These are phyloP conservation scores for Drosophila paranaensis DNA, from an alignment of 2,888 invertebrate genomes.

Conservation along the genomic window DNA sequence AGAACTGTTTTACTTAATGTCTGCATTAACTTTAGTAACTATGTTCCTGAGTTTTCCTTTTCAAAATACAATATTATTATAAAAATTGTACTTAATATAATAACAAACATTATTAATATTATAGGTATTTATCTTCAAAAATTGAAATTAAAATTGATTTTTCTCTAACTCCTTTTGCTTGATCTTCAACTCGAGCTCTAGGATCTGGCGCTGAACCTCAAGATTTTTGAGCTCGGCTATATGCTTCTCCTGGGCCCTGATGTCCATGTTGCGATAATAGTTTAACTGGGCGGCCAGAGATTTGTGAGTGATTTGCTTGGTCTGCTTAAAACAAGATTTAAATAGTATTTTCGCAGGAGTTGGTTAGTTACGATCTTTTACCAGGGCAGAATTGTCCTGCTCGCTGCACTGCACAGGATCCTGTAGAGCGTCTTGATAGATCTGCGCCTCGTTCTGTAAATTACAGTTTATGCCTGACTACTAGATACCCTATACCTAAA, in stretches of 20 bases:
- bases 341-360: not conserved
- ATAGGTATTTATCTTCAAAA: not conserved
- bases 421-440: not conserved
- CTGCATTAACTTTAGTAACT: not conserved
- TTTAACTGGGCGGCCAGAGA: not conserved
- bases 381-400: not conserved
- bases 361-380: not conserved
- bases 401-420: not conserved
- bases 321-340: not conserved
- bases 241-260: constrained; percentile 11
- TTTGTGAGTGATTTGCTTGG: not conserved
- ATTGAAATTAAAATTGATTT: not conserved
- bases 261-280: constrained; percentile 5
- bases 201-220: not conserved
- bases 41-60: not conserved
- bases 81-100: too few relatives aligned
- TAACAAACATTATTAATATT: too few relatives aligned
- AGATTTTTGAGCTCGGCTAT: constrained; percentile 8
- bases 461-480: not conserved
- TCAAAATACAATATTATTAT: too few relatives aligned
- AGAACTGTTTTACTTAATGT: not conserved
- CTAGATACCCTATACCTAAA: not conserved
- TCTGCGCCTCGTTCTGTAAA: not conserved
- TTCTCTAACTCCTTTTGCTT: constrained; percentile 1
- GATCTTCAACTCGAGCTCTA: constrained; percentile 2